Percentiles rank a stretch among this genome's conserved stretches.
Evolutionary conservation across 2,113 vertebrate species (phyloP).

Genomic region (Pandion haliaetus): DNA sequence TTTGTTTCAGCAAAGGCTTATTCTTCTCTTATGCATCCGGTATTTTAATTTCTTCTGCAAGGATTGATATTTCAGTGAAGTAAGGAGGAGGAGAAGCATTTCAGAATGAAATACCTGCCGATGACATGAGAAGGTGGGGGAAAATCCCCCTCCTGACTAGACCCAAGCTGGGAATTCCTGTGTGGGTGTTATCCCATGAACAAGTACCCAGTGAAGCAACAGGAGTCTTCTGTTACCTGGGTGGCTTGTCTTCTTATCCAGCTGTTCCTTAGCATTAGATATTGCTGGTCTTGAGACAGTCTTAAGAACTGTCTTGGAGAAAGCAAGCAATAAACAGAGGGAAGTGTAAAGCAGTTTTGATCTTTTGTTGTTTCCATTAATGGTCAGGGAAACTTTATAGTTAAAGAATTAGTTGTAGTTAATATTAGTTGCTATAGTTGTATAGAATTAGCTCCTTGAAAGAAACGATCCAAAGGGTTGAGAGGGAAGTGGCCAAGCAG

Average conservation of each 20-base stretch:
- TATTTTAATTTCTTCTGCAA: background rate
- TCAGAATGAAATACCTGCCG: background rate
- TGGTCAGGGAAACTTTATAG: background rate
- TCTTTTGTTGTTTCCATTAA: background rate
- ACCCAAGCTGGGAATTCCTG: background rate
- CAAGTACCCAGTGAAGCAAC: background rate
- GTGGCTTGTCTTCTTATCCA: background rate
- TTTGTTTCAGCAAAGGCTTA: background rate
- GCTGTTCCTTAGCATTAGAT: background rate
- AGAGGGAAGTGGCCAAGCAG: background rate
- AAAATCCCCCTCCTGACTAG: background rate
- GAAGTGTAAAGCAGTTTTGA: background rate
- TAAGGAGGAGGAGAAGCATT: background rate
- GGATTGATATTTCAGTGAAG: background rate
- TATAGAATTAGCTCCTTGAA: background rate
- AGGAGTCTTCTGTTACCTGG: background rate
- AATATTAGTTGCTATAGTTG: background rate
- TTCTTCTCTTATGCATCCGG: background rate
- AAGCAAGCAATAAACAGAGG: background rate
- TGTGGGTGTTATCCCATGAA: background rate
- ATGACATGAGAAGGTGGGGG: background rate
- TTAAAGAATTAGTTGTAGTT: background rate
- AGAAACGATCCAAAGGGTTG: background rate
- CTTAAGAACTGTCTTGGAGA: background rate
- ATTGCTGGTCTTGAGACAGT: background rate